Evolutionary conservation across 35 echinoderm and acorn worm genomes (phyloP).

Genomic region (Acanthaster planci): DNA sequence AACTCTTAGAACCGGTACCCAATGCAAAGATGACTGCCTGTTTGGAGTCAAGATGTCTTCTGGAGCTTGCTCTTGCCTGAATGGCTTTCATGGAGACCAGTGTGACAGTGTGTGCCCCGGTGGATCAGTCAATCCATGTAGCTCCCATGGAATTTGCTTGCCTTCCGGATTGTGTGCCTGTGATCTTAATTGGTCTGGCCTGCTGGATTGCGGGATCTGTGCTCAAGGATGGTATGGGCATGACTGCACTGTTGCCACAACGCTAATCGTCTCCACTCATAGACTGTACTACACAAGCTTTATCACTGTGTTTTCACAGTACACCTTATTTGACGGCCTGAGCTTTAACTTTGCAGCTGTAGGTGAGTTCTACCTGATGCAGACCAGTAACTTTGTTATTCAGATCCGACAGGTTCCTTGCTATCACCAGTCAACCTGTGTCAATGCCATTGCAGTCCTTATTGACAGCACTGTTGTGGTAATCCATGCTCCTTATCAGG

Average conservation of each 20-base stretch:
- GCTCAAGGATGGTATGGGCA: constrained; percentile 54
- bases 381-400: constrained; percentile 13
- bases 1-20: constrained; percentile 57
- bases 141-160: constrained; percentile 64
- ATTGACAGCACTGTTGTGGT: constrained; percentile 27
- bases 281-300: constrained; percentile 36
- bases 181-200: constrained; percentile 80
- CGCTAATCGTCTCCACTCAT: not conserved
- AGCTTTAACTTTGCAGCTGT: constrained; percentile 66
- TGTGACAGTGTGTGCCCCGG: constrained; percentile 75
- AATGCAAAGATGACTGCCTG: constrained; percentile 70
- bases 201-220: constrained; percentile 61
- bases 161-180: constrained; percentile 48
- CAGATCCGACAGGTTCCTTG: constrained; percentile 88
- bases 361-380: constrained; percentile 80
- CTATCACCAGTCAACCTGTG: constrained; percentile 48
- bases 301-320: constrained; percentile 59
- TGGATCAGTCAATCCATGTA: constrained; percentile 52
- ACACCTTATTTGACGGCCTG: constrained; percentile 70
- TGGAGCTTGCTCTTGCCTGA: constrained; percentile 48
- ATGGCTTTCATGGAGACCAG: constrained; percentile 60
- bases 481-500: constrained; percentile 70
- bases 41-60: constrained; percentile 40
- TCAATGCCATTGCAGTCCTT: constrained; percentile 58
- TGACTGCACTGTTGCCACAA: constrained; percentile 67